These are phyloP conservation scores for Lycorma delicatula DNA, from an alignment of 1,140 invertebrate genomes.

Conservation along the genomic window DNA sequence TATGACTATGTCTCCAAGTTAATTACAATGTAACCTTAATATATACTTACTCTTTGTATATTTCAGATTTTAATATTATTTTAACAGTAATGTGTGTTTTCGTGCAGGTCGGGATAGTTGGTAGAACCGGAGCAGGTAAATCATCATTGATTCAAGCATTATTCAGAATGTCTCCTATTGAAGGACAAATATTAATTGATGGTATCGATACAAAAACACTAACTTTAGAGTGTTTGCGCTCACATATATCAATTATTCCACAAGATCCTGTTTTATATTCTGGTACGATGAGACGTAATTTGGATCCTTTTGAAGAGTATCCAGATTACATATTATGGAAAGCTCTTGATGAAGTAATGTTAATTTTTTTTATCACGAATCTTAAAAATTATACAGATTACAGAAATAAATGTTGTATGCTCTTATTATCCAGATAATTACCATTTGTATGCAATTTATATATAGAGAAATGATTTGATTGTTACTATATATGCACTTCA, in stretches of 20 bases:
- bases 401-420: no score
- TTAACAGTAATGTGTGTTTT: no score
- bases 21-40: no score
- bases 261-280: slow-evolving; percentile 68
- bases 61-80: no score
- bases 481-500: no score
- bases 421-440: no score
- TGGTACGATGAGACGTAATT: slow-evolving; percentile 65
- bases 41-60: no score
- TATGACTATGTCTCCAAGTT: no score
- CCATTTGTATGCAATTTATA: no score
- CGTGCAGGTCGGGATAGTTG: slow-evolving; percentile 36
- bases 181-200: slow-evolving; percentile 57
- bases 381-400: no score
- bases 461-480: no score
- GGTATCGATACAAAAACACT: slow-evolving; percentile 51
- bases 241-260: slow-evolving; percentile 73
- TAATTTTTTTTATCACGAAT: no score
- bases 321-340: slow-evolving; percentile 46
- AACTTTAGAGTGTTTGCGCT: slow-evolving; percentile 58
- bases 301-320: slow-evolving; percentile 58
- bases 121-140: slow-evolving; percentile 87
- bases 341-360: slow-evolving; percentile 46
- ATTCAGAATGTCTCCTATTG: slow-evolving; percentile 57
- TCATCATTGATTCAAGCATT: slow-evolving; percentile 76